Percentiles rank a stretch among this genome's conserved stretches.
Evolutionary conservation across 2,797 vertebrate species (phyloP).

Genomic region (Smutsia temminckii): DNA sequence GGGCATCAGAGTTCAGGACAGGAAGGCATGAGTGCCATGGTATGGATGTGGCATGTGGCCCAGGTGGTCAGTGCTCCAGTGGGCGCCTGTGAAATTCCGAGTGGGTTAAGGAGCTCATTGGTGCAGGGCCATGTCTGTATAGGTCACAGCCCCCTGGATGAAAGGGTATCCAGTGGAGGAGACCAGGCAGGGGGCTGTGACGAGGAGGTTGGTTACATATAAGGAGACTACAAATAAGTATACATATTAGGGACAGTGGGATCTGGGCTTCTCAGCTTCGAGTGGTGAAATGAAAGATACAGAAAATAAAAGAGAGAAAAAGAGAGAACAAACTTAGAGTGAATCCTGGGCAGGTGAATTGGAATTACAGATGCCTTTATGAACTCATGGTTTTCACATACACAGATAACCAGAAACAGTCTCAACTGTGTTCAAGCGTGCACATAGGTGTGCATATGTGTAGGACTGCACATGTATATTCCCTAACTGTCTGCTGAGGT

Average conservation of each 20-base stretch:
- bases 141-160: not conserved
- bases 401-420: not conserved
- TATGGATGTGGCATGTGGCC: not conserved
- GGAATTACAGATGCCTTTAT: not conserved
- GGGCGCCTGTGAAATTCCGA: not conserved
- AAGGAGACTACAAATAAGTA: not conserved
- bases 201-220: not conserved
- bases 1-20: not conserved
- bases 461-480: not conserved
- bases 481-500: too few relatives aligned
- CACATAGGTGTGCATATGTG: not conserved
- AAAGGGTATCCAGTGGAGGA: not conserved
- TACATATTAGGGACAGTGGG: not conserved
- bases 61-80: too few relatives aligned
- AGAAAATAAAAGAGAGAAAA: not conserved
- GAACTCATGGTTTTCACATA: not conserved
- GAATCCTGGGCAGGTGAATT: not conserved
- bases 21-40: not conserved
- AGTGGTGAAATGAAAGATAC: not conserved
- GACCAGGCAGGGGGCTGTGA: not conserved
- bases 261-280: not conserved
- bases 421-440: not conserved
- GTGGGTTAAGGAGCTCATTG: not conserved
- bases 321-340: not conserved
- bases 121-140: not conserved